Base-by-base conservation (phyloP, 2,113 vertebrate species). In the Cheirogaleus medius region DNA sequence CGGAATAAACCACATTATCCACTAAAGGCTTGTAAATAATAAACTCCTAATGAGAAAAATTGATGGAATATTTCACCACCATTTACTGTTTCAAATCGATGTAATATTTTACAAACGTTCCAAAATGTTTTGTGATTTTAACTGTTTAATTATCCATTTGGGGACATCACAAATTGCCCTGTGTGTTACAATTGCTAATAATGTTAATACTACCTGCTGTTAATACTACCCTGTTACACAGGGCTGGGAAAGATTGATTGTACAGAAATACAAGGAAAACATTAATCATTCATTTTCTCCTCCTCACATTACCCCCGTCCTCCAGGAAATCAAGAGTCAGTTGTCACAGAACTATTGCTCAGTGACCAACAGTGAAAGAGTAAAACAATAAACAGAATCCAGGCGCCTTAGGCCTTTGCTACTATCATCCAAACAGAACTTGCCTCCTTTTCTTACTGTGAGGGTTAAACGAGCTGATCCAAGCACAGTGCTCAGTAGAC, bases 11-110 rank as follows among this genome's bases (percentile, higher is more conserved):
- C 39, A 47, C 29, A 66, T 56, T 77, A 54, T 77, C 54, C 58
- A 86, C 39, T 87, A 90, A 44, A 66, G 39, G 20, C 58, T 92
- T 97, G 4, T 52, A 87, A 73, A 27, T 34, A 44, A 91, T 54
- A 87, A 52, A 74, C 25, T 84, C 29, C 76, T 58, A 49, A 27
- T n/a, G 47, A 91, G 73, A 64, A 81, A 95, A 84, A 68, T 0
- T 37, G 37, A 74, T 54, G 32, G 3, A 69, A 74, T 56, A 56
- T 20, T 88, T 91, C n/a, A 49, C 44, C 32, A 78, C 83, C 71
- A 77, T 76, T 47, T 76, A 47, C 47, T 76, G 42, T 76, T 76
- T 47, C 32, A 76, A 47, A 76, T 32, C 15, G 8, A 47, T 32
- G 14, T 32, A 18, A 32, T 47, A 47, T 47, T 76, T 47, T 18